phyloP scores from a whole-genome alignment of 2,888 invertebrate species.

The Laspeyria flexula region DNA sequence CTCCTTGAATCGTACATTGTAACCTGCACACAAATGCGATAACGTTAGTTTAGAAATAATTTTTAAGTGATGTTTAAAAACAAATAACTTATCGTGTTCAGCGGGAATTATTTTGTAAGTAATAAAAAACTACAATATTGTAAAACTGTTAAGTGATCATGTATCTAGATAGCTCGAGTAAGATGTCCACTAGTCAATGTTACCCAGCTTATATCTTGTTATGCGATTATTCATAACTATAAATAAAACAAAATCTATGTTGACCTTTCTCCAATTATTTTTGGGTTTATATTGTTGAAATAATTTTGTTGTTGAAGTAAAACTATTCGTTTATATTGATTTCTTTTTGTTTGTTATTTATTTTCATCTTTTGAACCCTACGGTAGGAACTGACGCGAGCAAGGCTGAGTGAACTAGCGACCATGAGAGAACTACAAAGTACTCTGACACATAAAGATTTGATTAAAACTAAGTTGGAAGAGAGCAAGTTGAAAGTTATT shows the following conservation, averaged over 20 bases:
- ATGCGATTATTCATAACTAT: slow-evolving; percentile 72
- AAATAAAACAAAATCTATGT: slow-evolving; percentile 67
- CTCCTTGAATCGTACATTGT: slow-evolving; percentile 63
- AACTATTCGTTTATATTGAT: slow-evolving; percentile 62
- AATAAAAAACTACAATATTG: slow-evolving; percentile 74
- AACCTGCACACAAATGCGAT: slow-evolving; percentile 80
- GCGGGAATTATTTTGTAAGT: slow-evolving; percentile 83
- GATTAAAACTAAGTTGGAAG: slow-evolving; percentile 71
- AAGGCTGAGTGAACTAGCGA: slow-evolving; percentile 71
- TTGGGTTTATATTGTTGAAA: slow-evolving; percentile 75
- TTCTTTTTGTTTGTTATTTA: slow-evolving; percentile 59
- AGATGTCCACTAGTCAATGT: slow-evolving; percentile 83
- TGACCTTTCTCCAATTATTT: slow-evolving; percentile 72
- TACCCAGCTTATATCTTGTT: slow-evolving; percentile 81
- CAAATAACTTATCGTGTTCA: slow-evolving; percentile 79
- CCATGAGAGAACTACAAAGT: slow-evolving; percentile 68
- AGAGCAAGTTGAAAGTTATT: slow-evolving; percentile 75
- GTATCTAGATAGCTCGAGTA: slow-evolving; percentile 81
- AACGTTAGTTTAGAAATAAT: slow-evolving; percentile 78
- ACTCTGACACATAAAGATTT: slow-evolving; percentile 69
- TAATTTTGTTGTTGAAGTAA: slow-evolving; percentile 72
- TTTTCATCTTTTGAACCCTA: slow-evolving; percentile 70
- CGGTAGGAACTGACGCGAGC: slow-evolving; percentile 75
- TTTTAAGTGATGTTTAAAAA: slow-evolving; percentile 78
- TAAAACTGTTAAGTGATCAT: slow-evolving; percentile 83